These are phyloP conservation scores for Notodonta ziczac DNA, from an alignment of 2,888 invertebrate genomes.

Conservation along the genomic window DNA sequence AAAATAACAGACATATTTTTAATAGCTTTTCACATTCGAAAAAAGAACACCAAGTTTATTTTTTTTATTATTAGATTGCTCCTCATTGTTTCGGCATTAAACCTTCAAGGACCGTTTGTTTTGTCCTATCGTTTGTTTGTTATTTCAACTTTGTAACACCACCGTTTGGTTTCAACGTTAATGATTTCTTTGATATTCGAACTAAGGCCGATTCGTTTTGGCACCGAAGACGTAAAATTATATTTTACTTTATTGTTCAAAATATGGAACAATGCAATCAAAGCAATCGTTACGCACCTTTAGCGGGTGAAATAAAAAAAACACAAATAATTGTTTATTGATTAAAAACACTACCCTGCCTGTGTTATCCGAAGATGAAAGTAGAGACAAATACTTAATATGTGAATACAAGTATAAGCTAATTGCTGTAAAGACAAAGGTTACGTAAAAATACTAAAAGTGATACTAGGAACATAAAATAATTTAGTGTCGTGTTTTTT, in stretches of 20 bases:
- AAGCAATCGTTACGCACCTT: slow-evolving; percentile 10
- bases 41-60: slow-evolving; percentile 22
- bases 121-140: slow-evolving; percentile 43
- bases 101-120: slow-evolving; percentile 37
- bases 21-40: slow-evolving; percentile 8
- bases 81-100: slow-evolving; percentile 46
- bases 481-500: too few relatives aligned
- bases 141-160: slow-evolving; percentile 36
- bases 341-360: not conserved
- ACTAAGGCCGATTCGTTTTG: slow-evolving; percentile 37
- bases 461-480: too few relatives aligned
- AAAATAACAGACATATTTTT: slow-evolving; percentile 5
- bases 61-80: slow-evolving; percentile 34
- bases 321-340: not conserved
- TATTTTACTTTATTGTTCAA: slow-evolving; percentile 31
- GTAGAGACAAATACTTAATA: too few relatives aligned
- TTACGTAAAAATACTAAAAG: too few relatives aligned
- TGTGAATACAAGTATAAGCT: too few relatives aligned
- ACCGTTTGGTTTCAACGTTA: slow-evolving; percentile 41
- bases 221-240: slow-evolving; percentile 17
- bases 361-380: too few relatives aligned
- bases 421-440: too few relatives aligned
- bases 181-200: slow-evolving; percentile 58
- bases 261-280: slow-evolving; percentile 20
- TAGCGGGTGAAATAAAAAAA: not conserved